Evolutionary conservation across 2,888 invertebrate genomes (phyloP), one percentile per base, ranked within the genome.

Genomic region (Plutella xylostella): DNA sequence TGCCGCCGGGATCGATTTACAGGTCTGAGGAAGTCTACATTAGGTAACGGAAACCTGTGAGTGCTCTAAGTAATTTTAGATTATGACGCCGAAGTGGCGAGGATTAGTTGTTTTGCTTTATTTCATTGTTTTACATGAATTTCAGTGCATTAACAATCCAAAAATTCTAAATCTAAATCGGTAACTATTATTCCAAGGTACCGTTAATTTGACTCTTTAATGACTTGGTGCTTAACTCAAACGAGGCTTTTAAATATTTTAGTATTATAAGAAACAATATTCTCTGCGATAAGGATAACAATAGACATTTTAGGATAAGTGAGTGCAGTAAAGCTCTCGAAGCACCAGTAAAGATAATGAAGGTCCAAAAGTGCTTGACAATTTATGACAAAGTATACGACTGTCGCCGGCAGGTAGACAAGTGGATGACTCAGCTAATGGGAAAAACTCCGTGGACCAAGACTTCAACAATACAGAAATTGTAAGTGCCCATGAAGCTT

Each of bases 271-370:
- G 20, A 9, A 30, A 30, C 20, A 40, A 40, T 40, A 19, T 7
- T 25, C n/a, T 17, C 14, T 7, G 6, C 18, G 31, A 42, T 42
- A 42, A 18, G 31, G n/a, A 6, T 17, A 20, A 42, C 42, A 42
- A 42, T 31, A 14, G 31, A 30, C 11, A 19, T 31, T n/a, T 19
- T 30, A 18, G 2, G 31, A 21, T 21, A 31, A 42, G 31, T 22
- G 31, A 38, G 42, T 18, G 9, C n/a, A 14, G 42, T 42, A 42
- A 42, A 42, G n/a, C 65, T 67, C 69, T 75, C 61, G 65, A 72
- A 65, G 68, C 61, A 70, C 69, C 72, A 72, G 73, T 76, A 75
- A 64, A 64, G 68, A 65, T 75, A 76, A 76, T 72, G 70, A 77
- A 68, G 63, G 68, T 61, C 63, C 58, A 55, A 61, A 62, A 67